Conservation (phyloP, 2,797 vertebrate genomes). For the Melanotaenia pygmaea region DNA sequence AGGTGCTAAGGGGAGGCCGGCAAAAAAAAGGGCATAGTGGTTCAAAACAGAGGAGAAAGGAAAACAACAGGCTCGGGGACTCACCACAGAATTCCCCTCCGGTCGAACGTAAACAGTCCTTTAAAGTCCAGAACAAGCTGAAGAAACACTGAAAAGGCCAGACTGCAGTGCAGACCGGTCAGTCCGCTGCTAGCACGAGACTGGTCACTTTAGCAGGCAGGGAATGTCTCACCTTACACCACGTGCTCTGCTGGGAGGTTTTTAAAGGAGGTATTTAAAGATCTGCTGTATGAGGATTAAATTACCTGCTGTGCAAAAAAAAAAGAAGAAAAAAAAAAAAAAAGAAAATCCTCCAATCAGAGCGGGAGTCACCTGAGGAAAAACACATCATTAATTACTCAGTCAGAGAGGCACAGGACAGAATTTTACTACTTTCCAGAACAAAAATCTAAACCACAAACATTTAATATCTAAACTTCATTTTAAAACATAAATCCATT, state of each 20-base stretch:
- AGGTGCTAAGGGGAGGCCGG: conserved; percentile 65
- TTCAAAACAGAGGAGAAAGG: conserved; percentile 27
- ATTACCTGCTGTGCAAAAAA: conserved; percentile 64
- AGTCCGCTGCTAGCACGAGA: conserved; percentile 59
- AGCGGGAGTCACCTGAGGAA: conserved; percentile 60
- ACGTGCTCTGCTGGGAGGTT: conserved; percentile 74
- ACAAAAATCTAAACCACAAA: too few relatives aligned
- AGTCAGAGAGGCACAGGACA: neutral
- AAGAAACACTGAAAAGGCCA: conserved; percentile 28
- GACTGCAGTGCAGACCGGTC: conserved; percentile 47
- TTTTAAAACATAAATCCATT: too few relatives aligned
- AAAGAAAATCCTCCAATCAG: conserved; percentile 7
- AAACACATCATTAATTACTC: conserved; percentile 19
- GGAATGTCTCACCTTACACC: conserved; percentile 83
- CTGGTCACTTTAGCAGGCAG: conserved; percentile 53
- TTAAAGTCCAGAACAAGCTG: conserved; percentile 21
- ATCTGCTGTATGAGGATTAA: conserved; percentile 71
- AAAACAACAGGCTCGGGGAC: conserved; percentile 35
- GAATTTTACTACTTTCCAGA: too few relatives aligned
- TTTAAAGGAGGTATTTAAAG: conserved; percentile 84
- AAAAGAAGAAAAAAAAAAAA: conserved; percentile 31
- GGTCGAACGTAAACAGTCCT: conserved; percentile 28
- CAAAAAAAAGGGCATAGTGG: conserved; percentile 66
- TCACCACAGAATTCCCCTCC: conserved; percentile 45
- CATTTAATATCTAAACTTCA: too few relatives aligned